Base-by-base conservation (phyloP, 2,888 invertebrate species). In the Crepidodera aurea region DNA sequence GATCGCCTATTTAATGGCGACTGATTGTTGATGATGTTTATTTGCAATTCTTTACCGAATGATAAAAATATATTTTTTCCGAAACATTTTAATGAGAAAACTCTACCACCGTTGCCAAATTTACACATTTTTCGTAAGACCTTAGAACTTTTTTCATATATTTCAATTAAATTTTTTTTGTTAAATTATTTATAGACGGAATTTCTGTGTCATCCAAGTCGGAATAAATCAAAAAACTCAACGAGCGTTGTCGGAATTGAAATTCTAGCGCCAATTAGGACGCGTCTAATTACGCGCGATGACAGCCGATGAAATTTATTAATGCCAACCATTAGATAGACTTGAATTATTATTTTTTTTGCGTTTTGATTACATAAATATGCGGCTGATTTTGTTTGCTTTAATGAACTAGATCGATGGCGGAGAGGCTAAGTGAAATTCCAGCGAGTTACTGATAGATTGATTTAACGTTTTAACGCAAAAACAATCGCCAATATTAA, bases 231-330 rank as follows among this genome's bases (percentile, higher is more conserved):
- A 40, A 40, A 40, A 34, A 13, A 12, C 22, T 2, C 2, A n/a
- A 34, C n/a, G 2, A 10, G 13, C 10, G 40, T 40, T 34, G 32
- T 37, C 12, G 2, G 18, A 51, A 51, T 51, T 51, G 22, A 51
- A 34, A 51, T 51, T 51, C 51, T 51, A 51, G 22, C 13, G 51
- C 37, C 51, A 51, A 37, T 51, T 51, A 51, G 29, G 16, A 22
- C 29, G 19, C 37, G 32, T 19, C 34, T 51, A 51, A 51, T 51
- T 51, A 51, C 15, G 8, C 34, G 34, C 19, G 37, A 19, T 34
- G 29, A 51, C 40, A 40, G 40, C 40, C 10, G 40, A 40, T 40
- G 40, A 40, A 40, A 40, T 40, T 40, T 40, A 40, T 40, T 40
- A 18, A 18, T 40, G 15, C 40, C 40, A 18, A 40, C 18, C 16